Evolutionary conservation across 2,113 vertebrate species (phyloP), one percentile per base, ranked within the genome.

Genomic region (Camelus bactrianus): DNA sequence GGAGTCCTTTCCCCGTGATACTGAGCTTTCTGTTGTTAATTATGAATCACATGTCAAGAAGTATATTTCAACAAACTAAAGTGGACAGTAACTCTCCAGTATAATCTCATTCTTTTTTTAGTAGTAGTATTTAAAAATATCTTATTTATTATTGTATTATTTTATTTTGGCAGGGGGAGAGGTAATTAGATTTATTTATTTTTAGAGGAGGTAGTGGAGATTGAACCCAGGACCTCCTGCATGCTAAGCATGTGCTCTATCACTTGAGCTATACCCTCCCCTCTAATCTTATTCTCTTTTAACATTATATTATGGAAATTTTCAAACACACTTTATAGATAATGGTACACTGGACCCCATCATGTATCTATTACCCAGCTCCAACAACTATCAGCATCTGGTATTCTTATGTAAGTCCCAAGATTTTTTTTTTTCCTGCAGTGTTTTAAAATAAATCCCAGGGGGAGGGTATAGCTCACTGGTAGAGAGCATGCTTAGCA

Each of bases 241-340:
- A 42, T 42, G 38, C 38, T 42, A 42, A 42, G 38, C 38, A 42
- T 42, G 38, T 42, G 38, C 38, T 42, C 38, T 42, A 42, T 42
- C 38, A 42, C 38, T 42, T 42, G 38, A 42, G 38, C 38, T 42
- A 42, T 42, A 42, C 38, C 38, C 38, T 42, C 38, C 38, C 38
- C 38, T 42, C 38, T 91, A 88, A 88, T n/a, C 56, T 89, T 35
- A 62, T 46, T 94, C 65, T 85, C 50, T 94, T 92, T 81, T 79
- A 94, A 84, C 24, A 75, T 69, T 82, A 86, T 38, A 50, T 54
- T 62, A 79, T 89, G 48, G 54, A 83, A 72, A 52, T 14, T 88
- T 97, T 92, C 89, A 94, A 92, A 77, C 56, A 73, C 73, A 67
- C 32, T 65, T 56, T 85, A 94, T 28, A 92, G 38, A 87, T 35